Conservation (phyloP, 2,113 vertebrate species). For the Chiloscyllium plagiosum region DNA sequence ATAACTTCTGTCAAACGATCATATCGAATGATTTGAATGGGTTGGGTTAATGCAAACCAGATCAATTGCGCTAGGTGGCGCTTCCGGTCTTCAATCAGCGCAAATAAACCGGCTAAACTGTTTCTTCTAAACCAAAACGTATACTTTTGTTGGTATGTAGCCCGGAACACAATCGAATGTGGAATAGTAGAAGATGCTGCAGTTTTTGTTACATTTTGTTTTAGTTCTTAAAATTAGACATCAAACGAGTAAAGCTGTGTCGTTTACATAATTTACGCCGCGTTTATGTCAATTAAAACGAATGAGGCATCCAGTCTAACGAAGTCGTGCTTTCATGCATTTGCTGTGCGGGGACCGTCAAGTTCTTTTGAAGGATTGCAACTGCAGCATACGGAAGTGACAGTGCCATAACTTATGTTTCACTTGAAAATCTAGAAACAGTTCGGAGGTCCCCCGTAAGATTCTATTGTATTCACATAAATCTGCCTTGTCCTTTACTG, state of each 20-base stretch:
- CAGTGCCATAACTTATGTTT: not conserved
- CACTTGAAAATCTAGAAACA: not conserved
- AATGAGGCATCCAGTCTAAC: not conserved
- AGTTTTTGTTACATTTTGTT: not conserved
- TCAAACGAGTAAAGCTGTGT: not conserved
- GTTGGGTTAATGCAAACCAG: not conserved
- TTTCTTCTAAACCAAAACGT: not conserved
- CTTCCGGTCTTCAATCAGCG: constrained; percentile 32
- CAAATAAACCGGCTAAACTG: not conserved
- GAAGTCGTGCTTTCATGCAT: not conserved
- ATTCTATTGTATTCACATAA: not conserved
- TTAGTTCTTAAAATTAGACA: not conserved
- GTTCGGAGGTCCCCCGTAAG: not conserved
- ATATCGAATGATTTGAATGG: constrained; percentile 11
- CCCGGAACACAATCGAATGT: not conserved
- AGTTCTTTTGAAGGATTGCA: not conserved
- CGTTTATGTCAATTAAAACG: not conserved
- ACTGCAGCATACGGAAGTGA: not conserved
- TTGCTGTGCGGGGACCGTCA: not conserved
- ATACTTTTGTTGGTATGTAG: not conserved
- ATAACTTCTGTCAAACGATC: constrained; percentile 14
- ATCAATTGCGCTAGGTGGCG: constrained; percentile 31
- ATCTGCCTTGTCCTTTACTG: not conserved
- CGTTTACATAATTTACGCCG: not conserved
- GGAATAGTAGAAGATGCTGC: not conserved